Evolutionary conservation across 2,797 vertebrate species (phyloP).

Genomic region (Myotis planiceps): DNA sequence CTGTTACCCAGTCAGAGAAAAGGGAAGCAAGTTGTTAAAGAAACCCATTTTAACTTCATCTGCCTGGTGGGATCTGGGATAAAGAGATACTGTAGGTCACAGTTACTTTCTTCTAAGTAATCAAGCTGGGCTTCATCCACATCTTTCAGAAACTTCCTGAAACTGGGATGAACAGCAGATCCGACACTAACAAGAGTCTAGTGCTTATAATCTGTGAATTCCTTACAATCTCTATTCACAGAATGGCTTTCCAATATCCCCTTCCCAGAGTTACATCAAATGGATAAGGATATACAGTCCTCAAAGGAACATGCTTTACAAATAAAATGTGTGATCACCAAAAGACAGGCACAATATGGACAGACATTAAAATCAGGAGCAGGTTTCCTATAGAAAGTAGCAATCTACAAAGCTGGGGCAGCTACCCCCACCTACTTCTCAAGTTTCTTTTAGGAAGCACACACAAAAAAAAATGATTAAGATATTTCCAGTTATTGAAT

Average conservation of each 20-base stretch:
- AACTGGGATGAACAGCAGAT: neutral
- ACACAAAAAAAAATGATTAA: slow-evolving; percentile 59
- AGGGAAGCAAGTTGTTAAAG: neutral
- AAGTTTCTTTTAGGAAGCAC: slow-evolving; percentile 56
- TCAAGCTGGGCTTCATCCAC: neutral
- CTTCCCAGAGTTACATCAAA: neutral
- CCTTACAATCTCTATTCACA: neutral
- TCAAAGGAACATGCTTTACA: slow-evolving; percentile 26
- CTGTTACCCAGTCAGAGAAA: neutral
- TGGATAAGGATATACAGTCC: neutral
- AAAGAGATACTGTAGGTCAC: neutral
- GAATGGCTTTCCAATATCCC: neutral
- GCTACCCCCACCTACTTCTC: slow-evolving; percentile 44
- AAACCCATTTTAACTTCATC: slow-evolving; percentile 46
- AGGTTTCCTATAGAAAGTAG: slow-evolving; percentile 48
- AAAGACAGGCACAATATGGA: neutral
- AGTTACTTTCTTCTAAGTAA: slow-evolving; percentile 13
- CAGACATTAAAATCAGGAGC: slow-evolving; percentile 14
- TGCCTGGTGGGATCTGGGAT: neutral
- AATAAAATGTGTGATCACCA: slow-evolving; percentile 28
- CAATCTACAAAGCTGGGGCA: neutral
- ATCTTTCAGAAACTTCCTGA: neutral
- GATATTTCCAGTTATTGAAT: slow-evolving; percentile 74
- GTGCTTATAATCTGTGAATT: neutral
- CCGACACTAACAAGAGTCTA: neutral